Evolutionary conservation across 2,888 invertebrate genomes (phyloP), one percentile per base, ranked within the genome.

Genomic region (Watsonalla cultraria): DNA sequence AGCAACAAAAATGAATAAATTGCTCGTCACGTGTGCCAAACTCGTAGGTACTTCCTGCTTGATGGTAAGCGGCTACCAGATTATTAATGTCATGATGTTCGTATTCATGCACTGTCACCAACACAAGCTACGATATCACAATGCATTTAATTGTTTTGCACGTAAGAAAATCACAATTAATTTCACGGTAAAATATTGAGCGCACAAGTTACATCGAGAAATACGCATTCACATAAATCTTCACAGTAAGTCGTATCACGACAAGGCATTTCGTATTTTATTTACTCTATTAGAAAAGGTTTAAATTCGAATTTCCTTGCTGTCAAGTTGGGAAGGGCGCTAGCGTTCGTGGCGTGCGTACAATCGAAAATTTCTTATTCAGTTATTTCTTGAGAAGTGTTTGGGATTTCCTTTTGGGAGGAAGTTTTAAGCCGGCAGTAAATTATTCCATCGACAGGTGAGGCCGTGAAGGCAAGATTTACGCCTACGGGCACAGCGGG

Each of bases 401-500:
- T 88, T 84, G 86, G 86, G 83, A 86, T 89, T 89, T 87, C 82
- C 84, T 83, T 79, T 81, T 72, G 76, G 75, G 70, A 71, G 80
- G 82, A 89, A 90, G 85, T 90, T 90, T 90, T 89, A 88, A 90
- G 88, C 85, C 78, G 74, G 84, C 83, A 86, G 86, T 90, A 90
- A 90, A 90, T 90, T 90, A 90, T 89, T 87, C 86, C 76, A 82
- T 88, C 86, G 90, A 89, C 90, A 90, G 90, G 90, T 90, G 84
- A 86, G 86, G 87, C 84, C 82, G 90, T 90, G 87, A 88, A 89
- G 86, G 88, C 76, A 87, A 90, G 90, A 90, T 90, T 90, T 90
- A 90, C 87, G 87, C 83, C 78, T 72, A 76, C 74, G 80, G 86
- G 80, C 80, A 77, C 81, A 72, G 73, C 80, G 82, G 82, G 81